phyloP scores from a whole-genome alignment of 2,113 vertebrate genomes.

The Cynopterus brachyotis region DNA sequence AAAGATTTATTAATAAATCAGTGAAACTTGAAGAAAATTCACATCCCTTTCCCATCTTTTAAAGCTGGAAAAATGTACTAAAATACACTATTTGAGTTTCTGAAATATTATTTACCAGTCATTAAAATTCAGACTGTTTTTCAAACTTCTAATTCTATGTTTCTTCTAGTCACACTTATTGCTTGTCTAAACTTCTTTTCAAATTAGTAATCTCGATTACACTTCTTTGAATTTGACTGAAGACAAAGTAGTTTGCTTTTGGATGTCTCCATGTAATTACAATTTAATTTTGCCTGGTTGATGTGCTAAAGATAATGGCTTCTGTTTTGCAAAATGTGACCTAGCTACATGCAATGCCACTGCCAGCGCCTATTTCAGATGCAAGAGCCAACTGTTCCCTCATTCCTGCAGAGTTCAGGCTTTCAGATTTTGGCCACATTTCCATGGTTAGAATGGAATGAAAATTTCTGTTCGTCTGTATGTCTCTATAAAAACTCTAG shows the following conservation, averaged over 20 bases:
- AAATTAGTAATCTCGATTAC: constrained; percentile 60
- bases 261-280: constrained; percentile 69
- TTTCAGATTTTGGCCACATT: constrained; percentile 52
- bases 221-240: constrained; percentile 63
- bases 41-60: neutral
- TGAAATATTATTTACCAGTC: constrained; percentile 66
- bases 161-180: constrained; percentile 58
- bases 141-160: constrained; percentile 61
- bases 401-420: constrained; percentile 53
- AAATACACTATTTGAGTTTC: constrained; percentile 33
- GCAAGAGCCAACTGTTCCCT: constrained; percentile 54
- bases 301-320: constrained; percentile 75
- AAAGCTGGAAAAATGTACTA: constrained; percentile 47
- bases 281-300: constrained; percentile 70
- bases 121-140: constrained; percentile 63
- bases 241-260: constrained; percentile 72
- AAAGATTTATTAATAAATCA: constrained; percentile 75
- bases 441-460: constrained; percentile 37
- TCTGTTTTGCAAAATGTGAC: constrained; percentile 73
- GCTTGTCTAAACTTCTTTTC: constrained; percentile 77
- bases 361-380: constrained; percentile 60
- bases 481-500: constrained; percentile 11
- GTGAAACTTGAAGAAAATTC: constrained; percentile 46
- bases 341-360: constrained; percentile 30
- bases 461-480: constrained; percentile 20